A percentile compares a stretch with the other conserved stretches of the same genome.
Conservation (phyloP, 1,140 invertebrate genomes). For the Sycophaga agraensis region DNA sequence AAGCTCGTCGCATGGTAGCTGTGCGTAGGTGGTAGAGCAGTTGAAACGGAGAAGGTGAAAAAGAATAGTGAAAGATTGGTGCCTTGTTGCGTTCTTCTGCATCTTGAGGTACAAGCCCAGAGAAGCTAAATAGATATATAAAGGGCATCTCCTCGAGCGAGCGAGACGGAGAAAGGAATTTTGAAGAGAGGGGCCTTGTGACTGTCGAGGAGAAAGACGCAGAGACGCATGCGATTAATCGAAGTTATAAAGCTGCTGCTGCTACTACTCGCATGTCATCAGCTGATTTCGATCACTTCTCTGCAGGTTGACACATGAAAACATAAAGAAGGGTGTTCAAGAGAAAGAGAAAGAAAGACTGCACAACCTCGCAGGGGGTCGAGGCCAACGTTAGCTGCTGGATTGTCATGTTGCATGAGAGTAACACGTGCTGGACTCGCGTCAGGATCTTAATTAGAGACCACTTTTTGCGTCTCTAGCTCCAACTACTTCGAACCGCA, state of each 20-base stretch:
- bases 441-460: conserved; percentile 24
- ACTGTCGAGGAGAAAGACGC: background rate
- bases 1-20: too few species aligned
- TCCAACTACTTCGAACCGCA: background rate
- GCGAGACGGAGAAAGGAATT: background rate
- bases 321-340: conserved; percentile 10
- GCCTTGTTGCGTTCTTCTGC: too few species aligned
- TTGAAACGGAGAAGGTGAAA: too few species aligned
- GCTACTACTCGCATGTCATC: conserved; percentile 29
- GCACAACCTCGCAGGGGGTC: conserved; percentile 32
- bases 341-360: conserved; percentile 12
- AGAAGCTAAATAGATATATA: background rate
- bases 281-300: conserved; percentile 53
- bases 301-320: conserved; percentile 21
- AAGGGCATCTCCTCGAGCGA: background rate
- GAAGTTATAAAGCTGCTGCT: conserved; percentile 5
- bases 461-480: conserved; percentile 10
- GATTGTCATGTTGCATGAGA: conserved; percentile 33
- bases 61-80: too few species aligned
- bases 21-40: too few species aligned
- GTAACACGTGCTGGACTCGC: conserved; percentile 34
- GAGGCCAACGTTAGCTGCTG: conserved; percentile 30
- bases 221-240: background rate
- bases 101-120: too few species aligned
- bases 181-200: background rate